Percentiles rank a stretch among this genome's conserved stretches.
These are phyloP conservation scores for Stegastes partitus DNA, from an alignment of 2,113 vertebrate species.

Conservation along the genomic window DNA sequence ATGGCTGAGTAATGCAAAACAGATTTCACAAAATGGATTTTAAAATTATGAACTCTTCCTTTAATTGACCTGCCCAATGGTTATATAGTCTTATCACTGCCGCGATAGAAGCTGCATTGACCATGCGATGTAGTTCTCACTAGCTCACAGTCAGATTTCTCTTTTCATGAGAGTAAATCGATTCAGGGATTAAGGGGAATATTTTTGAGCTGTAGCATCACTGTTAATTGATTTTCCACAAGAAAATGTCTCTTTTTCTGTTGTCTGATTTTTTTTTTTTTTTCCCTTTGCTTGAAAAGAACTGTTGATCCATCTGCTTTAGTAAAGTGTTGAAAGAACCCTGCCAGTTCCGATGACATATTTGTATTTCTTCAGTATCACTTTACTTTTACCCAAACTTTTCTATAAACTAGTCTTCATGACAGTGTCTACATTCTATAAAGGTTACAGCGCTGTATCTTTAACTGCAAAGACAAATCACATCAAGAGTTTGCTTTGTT, in stretches of 20 bases:
- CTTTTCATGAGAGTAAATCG: slow-evolving; percentile 58
- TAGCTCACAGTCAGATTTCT: slow-evolving; percentile 35
- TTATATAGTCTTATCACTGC: slow-evolving; percentile 30
- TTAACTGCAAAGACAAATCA: not conserved
- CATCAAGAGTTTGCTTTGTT: not conserved
- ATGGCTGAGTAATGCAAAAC: slow-evolving; percentile 24
- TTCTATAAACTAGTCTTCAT: not conserved
- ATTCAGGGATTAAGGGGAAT: slow-evolving; percentile 49
- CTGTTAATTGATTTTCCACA: slow-evolving; percentile 50
- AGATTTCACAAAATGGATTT: slow-evolving; percentile 51
- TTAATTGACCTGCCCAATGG: slow-evolving; percentile 45
- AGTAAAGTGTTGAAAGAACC: not conserved
- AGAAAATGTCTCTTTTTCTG: slow-evolving; percentile 33
- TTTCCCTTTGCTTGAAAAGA: not conserved
- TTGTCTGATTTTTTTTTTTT: not conserved
- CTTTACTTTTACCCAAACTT: not conserved
- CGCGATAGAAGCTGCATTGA: slow-evolving; percentile 54
- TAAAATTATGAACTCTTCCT: slow-evolving; percentile 51
- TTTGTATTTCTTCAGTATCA: not conserved
- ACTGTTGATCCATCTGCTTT: not conserved
- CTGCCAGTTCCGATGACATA: slow-evolving; percentile 4
- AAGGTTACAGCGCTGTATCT: not conserved
- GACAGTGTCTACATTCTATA: not conserved
- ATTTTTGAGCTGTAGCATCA: slow-evolving; percentile 32
- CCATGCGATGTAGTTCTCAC: slow-evolving; percentile 9